Evolutionary conservation across 2,113 vertebrate species (phyloP).

Genomic region (Bujurquina vittata): DNA sequence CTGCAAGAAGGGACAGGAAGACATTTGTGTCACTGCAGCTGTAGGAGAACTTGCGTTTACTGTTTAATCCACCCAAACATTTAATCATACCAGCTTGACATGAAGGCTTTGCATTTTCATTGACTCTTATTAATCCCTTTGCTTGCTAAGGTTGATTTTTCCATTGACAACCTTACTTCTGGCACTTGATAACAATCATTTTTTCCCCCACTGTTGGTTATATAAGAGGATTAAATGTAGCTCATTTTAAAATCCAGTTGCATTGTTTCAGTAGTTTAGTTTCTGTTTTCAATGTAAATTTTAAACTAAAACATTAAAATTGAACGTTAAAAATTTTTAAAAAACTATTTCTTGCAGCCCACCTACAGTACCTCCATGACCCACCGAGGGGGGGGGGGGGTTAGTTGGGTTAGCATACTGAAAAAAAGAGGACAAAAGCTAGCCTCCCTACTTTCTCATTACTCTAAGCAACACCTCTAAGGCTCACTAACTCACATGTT

Average conservation of each 20-base stretch:
- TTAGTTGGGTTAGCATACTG: too few relatives aligned
- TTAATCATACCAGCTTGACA: not conserved
- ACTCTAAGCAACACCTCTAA: too few relatives aligned
- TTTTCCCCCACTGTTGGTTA: not conserved
- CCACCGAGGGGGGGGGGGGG: too few relatives aligned
- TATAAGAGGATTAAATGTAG: not conserved
- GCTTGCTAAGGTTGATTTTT: not conserved
- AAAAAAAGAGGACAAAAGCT: too few relatives aligned
- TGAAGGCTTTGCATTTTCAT: not conserved
- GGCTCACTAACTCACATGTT: too few relatives aligned
- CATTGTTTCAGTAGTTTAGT: too few relatives aligned
- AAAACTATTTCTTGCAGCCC: too few relatives aligned
- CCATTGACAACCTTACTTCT: not conserved
- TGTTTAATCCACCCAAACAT: not conserved
- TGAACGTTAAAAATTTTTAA: too few relatives aligned
- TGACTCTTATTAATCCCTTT: not conserved
- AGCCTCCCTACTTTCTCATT: too few relatives aligned
- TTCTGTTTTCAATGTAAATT: too few relatives aligned
- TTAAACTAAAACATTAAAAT: too few relatives aligned
- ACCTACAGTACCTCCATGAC: too few relatives aligned
- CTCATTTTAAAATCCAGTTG: not conserved
- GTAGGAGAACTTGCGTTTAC: not conserved
- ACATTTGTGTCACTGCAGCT: not conserved
- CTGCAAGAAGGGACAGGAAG: slow-evolving; percentile 63
- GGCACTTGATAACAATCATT: not conserved